A percentile compares a stretch with the other conserved stretches of the same genome.
Evolutionary conservation across 1,140 invertebrate genomes (phyloP).

Genomic region (Anoplolepis gracilipes): DNA sequence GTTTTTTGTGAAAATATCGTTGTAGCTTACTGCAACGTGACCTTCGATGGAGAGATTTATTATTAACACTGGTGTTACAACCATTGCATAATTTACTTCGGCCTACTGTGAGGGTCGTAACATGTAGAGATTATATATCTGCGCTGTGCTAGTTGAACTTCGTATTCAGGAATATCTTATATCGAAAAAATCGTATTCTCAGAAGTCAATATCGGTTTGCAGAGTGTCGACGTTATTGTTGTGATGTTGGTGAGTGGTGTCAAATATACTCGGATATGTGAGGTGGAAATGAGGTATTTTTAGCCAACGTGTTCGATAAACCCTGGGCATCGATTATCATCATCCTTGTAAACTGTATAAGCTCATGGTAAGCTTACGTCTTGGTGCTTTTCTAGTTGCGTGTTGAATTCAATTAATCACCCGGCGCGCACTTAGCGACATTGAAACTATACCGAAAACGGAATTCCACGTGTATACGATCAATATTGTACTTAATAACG

Average conservation of each 20-base stretch:
- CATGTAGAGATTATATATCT: conserved; percentile 57
- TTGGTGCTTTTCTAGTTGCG: conserved; percentile 54
- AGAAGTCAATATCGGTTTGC: conserved; percentile 41
- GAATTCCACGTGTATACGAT: conserved; percentile 47
- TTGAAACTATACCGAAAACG: conserved; percentile 46
- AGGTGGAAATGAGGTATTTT: conserved; percentile 61
- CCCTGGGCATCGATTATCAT: conserved; percentile 79
- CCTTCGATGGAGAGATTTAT: conserved; percentile 63
- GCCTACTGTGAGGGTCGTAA: conserved; percentile 43
- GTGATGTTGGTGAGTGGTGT: conserved; percentile 71
- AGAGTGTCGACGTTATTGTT: conserved; percentile 65
- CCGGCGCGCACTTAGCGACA: conserved; percentile 39
- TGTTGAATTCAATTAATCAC: conserved; percentile 42
- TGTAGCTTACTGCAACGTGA: conserved; percentile 51
- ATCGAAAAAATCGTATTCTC: conserved; percentile 34
- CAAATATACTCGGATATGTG: conserved; percentile 65
- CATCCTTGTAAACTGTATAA: conserved; percentile 62
- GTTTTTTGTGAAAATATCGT: conserved; percentile 1
- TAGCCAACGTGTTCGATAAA: conserved; percentile 74
- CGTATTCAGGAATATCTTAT: conserved; percentile 29
- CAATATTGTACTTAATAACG: conserved; percentile 40
- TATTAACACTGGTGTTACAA: conserved; percentile 56
- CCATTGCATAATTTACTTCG: conserved; percentile 43
- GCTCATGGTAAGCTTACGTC: conserved; percentile 51
- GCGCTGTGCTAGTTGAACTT: conserved; percentile 16